These are phyloP conservation scores for Anguilla rostrata DNA, from an alignment of 2,113 vertebrate species.

Conservation along the genomic window DNA sequence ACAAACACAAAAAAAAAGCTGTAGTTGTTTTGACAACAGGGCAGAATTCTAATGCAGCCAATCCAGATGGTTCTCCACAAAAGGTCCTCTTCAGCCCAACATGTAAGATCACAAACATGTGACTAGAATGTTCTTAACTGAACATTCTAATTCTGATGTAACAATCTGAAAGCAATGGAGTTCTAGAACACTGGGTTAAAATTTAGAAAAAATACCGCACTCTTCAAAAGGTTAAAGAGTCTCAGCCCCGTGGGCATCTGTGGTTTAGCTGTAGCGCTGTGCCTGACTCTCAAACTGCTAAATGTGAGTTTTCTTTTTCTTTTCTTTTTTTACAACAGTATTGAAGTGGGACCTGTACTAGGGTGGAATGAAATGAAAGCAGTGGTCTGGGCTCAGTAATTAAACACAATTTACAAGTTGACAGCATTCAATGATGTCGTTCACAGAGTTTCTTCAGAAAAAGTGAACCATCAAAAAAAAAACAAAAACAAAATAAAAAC, in stretches of 20 bases:
- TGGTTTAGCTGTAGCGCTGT: not conserved
- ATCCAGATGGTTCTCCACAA: not conserved
- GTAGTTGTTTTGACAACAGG: not conserved
- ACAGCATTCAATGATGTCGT: not conserved
- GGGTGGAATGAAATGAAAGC: not conserved
- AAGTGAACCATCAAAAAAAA: not conserved
- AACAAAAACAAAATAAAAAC: not conserved
- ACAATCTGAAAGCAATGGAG: too few relatives aligned
- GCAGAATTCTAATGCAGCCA: not conserved
- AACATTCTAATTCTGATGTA: too few relatives aligned
- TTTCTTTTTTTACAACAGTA: not conserved
- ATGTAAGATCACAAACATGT: too few relatives aligned
- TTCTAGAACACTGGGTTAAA: too few relatives aligned
- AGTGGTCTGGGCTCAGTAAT: not conserved
- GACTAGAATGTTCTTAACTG: too few relatives aligned
- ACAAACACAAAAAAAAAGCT: not conserved
- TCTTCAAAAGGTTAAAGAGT: not conserved
- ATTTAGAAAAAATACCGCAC: too few relatives aligned
- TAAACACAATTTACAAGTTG: slow-evolving; percentile 7
- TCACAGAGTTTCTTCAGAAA: not conserved
- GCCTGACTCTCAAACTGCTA: not conserved
- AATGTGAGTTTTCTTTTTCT: not conserved
- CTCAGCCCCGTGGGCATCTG: not conserved
- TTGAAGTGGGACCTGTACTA: not conserved
- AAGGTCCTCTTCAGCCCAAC: not conserved